Conservation (phyloP, 2,113 vertebrate species). For the Ceyx cyanopectus region DNA sequence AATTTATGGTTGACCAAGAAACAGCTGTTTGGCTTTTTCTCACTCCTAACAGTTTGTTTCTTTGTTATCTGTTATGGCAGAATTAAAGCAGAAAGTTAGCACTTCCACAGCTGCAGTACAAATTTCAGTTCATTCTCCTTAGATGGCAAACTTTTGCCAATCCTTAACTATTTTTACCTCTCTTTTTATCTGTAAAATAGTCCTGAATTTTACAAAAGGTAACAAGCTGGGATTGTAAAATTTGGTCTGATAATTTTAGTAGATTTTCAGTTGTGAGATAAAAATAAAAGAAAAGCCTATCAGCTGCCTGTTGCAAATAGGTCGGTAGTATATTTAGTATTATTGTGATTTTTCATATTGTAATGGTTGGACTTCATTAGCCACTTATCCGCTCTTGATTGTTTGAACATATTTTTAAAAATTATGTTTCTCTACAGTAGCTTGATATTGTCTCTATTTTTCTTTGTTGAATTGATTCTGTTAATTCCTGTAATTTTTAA, state of each 20-base stretch:
- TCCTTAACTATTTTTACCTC: background rate
- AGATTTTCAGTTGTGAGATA: background rate
- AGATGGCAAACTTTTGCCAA: background rate
- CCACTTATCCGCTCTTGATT: background rate
- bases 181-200: conserved; percentile 34
- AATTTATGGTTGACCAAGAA: conserved; percentile 21
- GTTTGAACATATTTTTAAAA: background rate
- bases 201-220: background rate
- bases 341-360: background rate
- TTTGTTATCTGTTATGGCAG: conserved; percentile 40
- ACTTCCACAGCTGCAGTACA: conserved; percentile 5
- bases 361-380: background rate
- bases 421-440: background rate
- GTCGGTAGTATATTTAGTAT: background rate
- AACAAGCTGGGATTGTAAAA: background rate
- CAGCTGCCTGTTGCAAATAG: background rate
- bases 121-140: conserved; percentile 23
- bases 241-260: background rate
- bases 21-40: background rate
- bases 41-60: background rate
- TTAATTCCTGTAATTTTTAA: background rate
- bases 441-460: background rate
- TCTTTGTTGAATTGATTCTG: background rate
- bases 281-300: background rate
- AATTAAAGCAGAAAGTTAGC: conserved; percentile 56